Base-by-base conservation (phyloP, 2,888 invertebrate genomes). In the Patella pellucida region DNA sequence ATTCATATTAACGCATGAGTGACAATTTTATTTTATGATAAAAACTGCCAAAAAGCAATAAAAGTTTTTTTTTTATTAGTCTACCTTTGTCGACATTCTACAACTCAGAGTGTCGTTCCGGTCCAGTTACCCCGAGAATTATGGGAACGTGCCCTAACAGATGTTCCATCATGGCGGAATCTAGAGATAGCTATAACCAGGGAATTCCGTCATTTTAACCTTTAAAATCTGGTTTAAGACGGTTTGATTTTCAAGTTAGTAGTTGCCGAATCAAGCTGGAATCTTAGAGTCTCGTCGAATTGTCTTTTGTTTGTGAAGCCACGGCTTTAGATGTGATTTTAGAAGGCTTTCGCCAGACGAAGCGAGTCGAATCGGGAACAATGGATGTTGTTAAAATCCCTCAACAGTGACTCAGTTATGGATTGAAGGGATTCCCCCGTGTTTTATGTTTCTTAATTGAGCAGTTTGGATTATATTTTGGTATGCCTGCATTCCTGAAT, bases 101-200 rank as follows among this genome's bases (percentile, higher is more conserved):
- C 41, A 9, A 41, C 41, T 41, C 0, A 41, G 41, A 41, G 41
- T 41, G 7, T 62, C 70, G 77, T 77, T 74, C 72, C 75, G 75
- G 76, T 73, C 72, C 71, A 76, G 69, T 69, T 71, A 62, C 71
- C 54, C 71, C 31, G 62, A 50, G 81, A 68, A 81, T 81, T 81
- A 73, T 81, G 81, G 81, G 81, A 70, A 52, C 31, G 76, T 76
- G 71, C 74, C 73, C 41, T 79, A 78, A 79, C 85, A 84, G 84
- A 82, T 85, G 84, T 85, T 79, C 83, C 81, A 85, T 84, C 78
- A 85, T 85, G 85, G 85, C 83, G 83, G 81, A 76, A 80, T 75
- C 74, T 72, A 70, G 73, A 73, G 72, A 73, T 52, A 74, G 77
- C 52, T 73, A 79, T 85, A 82, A 82, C 83, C 82, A 81, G 81